Percentiles rank a stretch among this genome's conserved stretches.
Conservation (phyloP, 37 sponge, comb jelly and placozoan genomes). For the Aplysina aerophoba region DNA sequence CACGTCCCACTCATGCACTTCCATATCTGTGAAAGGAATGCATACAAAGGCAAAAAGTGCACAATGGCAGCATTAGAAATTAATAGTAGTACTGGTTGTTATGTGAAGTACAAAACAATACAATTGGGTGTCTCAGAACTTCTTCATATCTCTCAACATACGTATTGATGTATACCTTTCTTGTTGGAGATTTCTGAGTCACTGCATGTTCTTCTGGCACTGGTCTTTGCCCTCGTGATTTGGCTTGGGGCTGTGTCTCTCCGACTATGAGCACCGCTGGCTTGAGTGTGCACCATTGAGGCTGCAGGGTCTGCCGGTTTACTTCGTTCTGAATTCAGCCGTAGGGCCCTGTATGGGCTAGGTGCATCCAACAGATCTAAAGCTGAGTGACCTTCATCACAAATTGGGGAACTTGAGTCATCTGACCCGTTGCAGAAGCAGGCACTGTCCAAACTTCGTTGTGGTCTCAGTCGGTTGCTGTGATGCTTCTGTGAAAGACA, state of each 20-base stretch:
- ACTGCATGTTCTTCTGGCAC: constrained; percentile 1
- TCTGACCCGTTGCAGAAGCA: constrained; percentile 31
- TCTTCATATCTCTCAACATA: neutral
- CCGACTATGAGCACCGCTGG: too few relatives aligned
- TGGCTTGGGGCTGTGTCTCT: neutral
- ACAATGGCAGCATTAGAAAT: too few relatives aligned
- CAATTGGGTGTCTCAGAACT: neutral
- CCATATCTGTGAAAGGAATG: too few relatives aligned
- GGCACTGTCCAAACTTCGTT: constrained; percentile 24
- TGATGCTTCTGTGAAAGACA: neutral
- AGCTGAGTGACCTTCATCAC: neutral
- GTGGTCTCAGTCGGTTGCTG: neutral
- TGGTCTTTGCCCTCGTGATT: neutral
- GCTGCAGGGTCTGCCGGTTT: too few relatives aligned
- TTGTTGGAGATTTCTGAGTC: neutral
- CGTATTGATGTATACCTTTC: constrained; percentile 15
- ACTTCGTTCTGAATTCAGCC: neutral
- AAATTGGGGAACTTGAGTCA: constrained; percentile 16
- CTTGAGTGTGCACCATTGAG: too few relatives aligned
- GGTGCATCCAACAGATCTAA: neutral
- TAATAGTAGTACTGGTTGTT: too few relatives aligned
- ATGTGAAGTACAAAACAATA: too few relatives aligned
- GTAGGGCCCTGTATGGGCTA: constrained; percentile 21
- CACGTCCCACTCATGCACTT: too few relatives aligned
- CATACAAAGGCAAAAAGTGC: too few relatives aligned